A percentile compares a stretch with the other conserved stretches of the same genome.
phyloP scores from a whole-genome alignment of 2,797 vertebrate species.

The Hyperoplus lanceolatus region DNA sequence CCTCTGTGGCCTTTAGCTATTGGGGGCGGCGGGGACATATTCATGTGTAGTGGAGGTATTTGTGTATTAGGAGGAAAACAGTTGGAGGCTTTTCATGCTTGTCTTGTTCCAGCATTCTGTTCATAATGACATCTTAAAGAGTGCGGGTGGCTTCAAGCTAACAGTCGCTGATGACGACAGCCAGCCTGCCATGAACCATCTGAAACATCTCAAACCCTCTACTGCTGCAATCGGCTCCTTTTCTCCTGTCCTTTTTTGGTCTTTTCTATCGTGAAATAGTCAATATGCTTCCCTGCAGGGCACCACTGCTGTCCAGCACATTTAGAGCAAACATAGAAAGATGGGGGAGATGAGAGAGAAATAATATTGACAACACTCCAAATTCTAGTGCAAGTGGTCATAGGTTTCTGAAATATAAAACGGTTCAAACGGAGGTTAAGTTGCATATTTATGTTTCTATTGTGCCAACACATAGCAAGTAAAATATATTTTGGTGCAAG shows the following conservation, averaged over 20 bases:
- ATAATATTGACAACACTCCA: too few relatives aligned
- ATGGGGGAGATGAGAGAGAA: too few relatives aligned
- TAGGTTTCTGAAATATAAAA: neutral
- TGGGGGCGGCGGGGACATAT: too few relatives aligned
- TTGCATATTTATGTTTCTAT: neutral
- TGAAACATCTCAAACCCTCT: constrained; percentile 15
- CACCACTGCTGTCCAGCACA: constrained; percentile 6
- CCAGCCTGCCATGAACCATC: constrained; percentile 15
- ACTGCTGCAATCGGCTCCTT: neutral
- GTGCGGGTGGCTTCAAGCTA: constrained; percentile 13
- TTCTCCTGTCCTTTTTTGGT: constrained; percentile 1
- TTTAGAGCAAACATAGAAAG: neutral
- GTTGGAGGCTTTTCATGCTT: neutral
- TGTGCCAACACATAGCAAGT: neutral
- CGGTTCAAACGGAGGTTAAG: neutral
- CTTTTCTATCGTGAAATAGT: neutral
- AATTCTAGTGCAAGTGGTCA: too few relatives aligned
- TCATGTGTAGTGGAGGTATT: neutral
- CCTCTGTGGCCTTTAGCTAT: too few relatives aligned
- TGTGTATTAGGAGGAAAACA: neutral
- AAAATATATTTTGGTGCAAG: neutral
- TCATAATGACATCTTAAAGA: constrained; percentile 25
- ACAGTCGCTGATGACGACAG: constrained; percentile 1
- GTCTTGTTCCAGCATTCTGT: constrained; percentile 3
- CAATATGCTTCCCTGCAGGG: constrained; percentile 5